These are phyloP conservation scores for Microplitis deprimator DNA, from an alignment of 2,888 invertebrate genomes.

Conservation along the genomic window DNA sequence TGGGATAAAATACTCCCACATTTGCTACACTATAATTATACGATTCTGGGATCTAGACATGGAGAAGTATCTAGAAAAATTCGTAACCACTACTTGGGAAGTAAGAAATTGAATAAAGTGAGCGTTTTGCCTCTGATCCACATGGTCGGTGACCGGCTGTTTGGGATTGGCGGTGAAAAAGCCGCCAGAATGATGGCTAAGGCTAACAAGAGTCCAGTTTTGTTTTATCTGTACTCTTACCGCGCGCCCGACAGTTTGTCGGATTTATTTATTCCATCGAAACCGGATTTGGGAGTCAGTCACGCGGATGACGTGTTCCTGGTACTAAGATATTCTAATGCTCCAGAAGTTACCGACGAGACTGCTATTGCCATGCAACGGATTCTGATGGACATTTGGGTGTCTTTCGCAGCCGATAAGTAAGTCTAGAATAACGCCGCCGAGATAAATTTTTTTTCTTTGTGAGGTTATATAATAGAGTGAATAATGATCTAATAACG, in stretches of 20 bases:
- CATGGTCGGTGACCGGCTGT: slow-evolving; percentile 79
- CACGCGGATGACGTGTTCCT: slow-evolving; percentile 77
- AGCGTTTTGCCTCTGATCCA: slow-evolving; percentile 63
- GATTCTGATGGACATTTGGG: slow-evolving; percentile 74
- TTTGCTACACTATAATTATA: slow-evolving; percentile 77
- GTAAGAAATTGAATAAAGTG: slow-evolving; percentile 72
- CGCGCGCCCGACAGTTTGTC: slow-evolving; percentile 76
- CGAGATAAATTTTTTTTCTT: slow-evolving; percentile 18
- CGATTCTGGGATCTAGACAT: slow-evolving; percentile 72
- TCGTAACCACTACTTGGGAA: slow-evolving; percentile 74
- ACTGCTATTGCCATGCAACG: slow-evolving; percentile 74
- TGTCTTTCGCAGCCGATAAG: slow-evolving; percentile 76
- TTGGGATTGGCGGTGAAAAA: slow-evolving; percentile 75
- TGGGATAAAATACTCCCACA: slow-evolving; percentile 77
- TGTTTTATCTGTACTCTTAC: slow-evolving; percentile 78
- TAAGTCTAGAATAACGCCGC: slow-evolving; percentile 64
- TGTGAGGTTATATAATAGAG: not conserved
- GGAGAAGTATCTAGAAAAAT: slow-evolving; percentile 73
- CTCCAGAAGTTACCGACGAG: slow-evolving; percentile 66
- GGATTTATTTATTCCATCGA: slow-evolving; percentile 72
- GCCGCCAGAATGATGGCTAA: slow-evolving; percentile 76
- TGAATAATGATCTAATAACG: slow-evolving; percentile 10
- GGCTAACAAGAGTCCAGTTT: slow-evolving; percentile 75
- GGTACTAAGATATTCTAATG: slow-evolving; percentile 70
- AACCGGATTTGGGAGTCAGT: slow-evolving; percentile 76